Base-by-base conservation (phyloP, 2,797 vertebrate species). In the Pelodytes ibericus region DNA sequence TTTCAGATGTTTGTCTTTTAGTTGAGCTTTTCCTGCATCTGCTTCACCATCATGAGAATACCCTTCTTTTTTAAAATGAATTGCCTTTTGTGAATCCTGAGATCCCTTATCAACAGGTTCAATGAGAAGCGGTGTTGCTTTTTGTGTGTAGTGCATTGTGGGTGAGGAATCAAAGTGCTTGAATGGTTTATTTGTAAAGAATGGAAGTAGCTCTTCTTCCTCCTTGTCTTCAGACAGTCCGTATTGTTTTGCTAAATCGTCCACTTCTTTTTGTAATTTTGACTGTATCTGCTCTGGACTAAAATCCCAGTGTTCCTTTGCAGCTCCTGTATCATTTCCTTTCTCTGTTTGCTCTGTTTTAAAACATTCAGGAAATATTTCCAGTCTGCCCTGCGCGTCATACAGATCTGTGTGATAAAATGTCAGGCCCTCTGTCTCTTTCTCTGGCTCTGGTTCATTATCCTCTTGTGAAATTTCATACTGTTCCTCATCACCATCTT, bases 381-480 rank as follows among this genome's bases (percentile, higher is more conserved):
- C 90, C 80, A 94, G 84, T 39, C 84, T 83, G 33, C 87, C 89
- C 49, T 88, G 86, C 60, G 91, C 86, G 73, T 94, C 95, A 74
- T 88, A 93, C 75, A 92, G 86, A 72, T 96, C 95, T 91, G 92
- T 91, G 30, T 89, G 84, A 73, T 89, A 89, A 63, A 87, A 88
- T 47, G 75, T 78, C 53, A 88, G 78, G 22, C 87, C 84, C 77
- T 53, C 49, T 0, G 31, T 49, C 25, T 73, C 49, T 0, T 25
- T 49, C 25, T 73, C 81, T 18, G 51, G 60, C 66, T 81, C 86
- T 7, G 68, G 9, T 2, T 81, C 66, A 77, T 75, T 71, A 51
- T 76, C 4, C 16, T 80, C 79, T 74, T 62, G 8, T 41, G 29
- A 10, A 26, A 51, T 7, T 30, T 67, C 18, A 13, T 36, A 22